A percentile compares a stretch with the other conserved stretches of the same genome.
Conservation (phyloP, 2,113 vertebrate species). For the Camelus bactrianus region DNA sequence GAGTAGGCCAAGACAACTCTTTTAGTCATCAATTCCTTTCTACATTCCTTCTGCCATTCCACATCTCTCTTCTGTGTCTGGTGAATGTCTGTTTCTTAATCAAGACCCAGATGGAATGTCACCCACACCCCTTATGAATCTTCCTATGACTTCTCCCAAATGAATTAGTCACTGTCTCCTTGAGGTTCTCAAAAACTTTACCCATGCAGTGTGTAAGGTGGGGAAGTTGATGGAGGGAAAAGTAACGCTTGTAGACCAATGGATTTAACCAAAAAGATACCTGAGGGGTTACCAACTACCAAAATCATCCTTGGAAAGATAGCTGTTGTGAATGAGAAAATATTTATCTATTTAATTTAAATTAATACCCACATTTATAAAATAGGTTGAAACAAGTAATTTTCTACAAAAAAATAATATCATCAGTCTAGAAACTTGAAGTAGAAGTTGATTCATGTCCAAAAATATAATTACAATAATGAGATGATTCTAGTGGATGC, state of each 20-base stretch:
- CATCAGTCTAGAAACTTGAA: neutral
- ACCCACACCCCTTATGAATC: neutral
- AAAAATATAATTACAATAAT: neutral
- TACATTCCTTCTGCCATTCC: neutral
- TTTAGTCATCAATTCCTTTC: neutral
- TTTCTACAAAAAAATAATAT: neutral
- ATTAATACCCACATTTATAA: neutral
- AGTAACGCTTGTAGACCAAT: neutral
- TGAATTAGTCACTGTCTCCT: neutral
- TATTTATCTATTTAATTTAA: neutral
- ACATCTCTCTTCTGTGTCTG: neutral
- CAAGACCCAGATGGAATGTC: neutral
- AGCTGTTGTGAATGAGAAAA: neutral
- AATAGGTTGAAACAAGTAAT: neutral
- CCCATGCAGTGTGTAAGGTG: neutral
- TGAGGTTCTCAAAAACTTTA: neutral
- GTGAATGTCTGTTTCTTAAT: neutral
- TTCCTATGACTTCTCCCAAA: neutral
- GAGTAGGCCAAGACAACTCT: neutral
- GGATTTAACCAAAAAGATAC: neutral
- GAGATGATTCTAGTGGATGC: neutral
- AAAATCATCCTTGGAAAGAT: neutral
- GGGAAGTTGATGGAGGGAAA: rapidly evolving
- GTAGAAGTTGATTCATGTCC: neutral
- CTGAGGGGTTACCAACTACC: neutral